Conservation (phyloP, 2,797 vertebrate genomes). For the Tauraco hartlaubi region DNA sequence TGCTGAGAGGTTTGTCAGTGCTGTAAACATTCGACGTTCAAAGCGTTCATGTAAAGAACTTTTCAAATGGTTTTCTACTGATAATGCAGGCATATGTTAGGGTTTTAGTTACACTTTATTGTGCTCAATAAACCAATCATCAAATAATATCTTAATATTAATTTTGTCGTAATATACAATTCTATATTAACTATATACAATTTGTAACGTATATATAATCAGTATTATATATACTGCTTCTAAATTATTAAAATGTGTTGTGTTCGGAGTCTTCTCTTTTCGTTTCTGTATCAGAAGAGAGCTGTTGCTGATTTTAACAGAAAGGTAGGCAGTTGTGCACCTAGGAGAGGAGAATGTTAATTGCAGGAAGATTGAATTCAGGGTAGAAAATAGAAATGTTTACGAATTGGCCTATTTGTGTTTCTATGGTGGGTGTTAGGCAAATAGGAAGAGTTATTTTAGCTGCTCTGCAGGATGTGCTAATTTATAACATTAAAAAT, state of each 20-base stretch:
- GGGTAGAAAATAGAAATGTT: conserved; percentile 41
- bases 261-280: not conserved
- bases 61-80: not conserved
- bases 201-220: not conserved
- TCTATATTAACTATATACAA: not conserved
- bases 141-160: not conserved
- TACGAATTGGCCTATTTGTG: conserved; percentile 32
- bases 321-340: not conserved
- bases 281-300: not conserved
- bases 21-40: not conserved
- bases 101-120: not conserved
- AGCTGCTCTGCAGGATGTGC: conserved; percentile 27
- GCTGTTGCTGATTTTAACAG: not conserved
- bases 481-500: conserved; percentile 59
- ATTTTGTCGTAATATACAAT: not conserved
- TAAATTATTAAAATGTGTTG: not conserved
- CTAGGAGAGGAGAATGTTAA: conserved; percentile 13
- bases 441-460: conserved; percentile 35
- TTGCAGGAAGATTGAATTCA: conserved; percentile 24
- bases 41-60: not conserved
- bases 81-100: not conserved
- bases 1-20: not conserved
- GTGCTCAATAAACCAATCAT: not conserved
- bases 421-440: conserved; percentile 28
- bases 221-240: not conserved